Evolutionary conservation across 2,797 vertebrate genomes (phyloP), one percentile per base, ranked within the genome.

Genomic region (Zalophus californianus): DNA sequence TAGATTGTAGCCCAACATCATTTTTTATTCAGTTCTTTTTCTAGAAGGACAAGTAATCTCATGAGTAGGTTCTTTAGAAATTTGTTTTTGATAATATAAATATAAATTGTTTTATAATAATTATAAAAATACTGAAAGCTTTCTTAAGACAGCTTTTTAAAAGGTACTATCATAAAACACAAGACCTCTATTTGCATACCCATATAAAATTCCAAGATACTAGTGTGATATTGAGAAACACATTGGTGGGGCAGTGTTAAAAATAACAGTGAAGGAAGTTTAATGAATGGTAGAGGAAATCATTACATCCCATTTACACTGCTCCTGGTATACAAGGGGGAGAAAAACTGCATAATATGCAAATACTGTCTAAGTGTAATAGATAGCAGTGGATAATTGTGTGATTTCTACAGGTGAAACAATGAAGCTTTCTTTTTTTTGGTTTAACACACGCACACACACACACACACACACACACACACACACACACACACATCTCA

Each of bases 11-110:
- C 12, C 29, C 70, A 44, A 90, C 48, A 86, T 1, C 44, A 10
- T 48, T 73, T 87, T 96, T 73, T 10, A 86, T 77, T 94, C 3
- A 50, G 23, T 96, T 86, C 21, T 82, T 66, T 90, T 89, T 85
- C 32, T 80, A 35, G 41, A 48, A 89, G 27, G 7, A 60, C 20
- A 88, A 38, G 64, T 32, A 78, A 62, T 2, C 11, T 90, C n/a
- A 52, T 23, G 70, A 78, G 3, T 32, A 68, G 29, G 15, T 41
- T 13, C 58, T 90, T 93, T 60, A 93, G 50, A 95, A 82, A 86
- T 93, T 60, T 84, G 3, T 62, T 80, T 86, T 89, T 27, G 32
- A 50, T 50, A 75, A 32, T 75, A 50, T 29, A 29, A 75, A 73
- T 73, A 73, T 29, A 29, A 75, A 75, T 58, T 75, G 4, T 62